Evolutionary conservation across 2,797 vertebrate genomes (phyloP).

Genomic region (Anguilla anguilla): DNA sequence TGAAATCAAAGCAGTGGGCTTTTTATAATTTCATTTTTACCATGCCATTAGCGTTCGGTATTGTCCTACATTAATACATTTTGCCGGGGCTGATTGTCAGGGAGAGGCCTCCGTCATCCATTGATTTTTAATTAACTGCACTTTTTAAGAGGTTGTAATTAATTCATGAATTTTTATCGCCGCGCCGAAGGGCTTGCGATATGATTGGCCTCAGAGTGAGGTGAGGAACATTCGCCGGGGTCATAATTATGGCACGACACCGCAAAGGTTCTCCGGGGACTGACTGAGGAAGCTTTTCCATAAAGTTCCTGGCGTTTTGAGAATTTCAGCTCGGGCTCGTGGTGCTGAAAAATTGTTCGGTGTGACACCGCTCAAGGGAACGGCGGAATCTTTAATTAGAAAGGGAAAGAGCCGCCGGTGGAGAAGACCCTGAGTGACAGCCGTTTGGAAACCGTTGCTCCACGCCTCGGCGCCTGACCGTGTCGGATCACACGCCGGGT

Average conservation of each 20-base stretch:
- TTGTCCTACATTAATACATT: not conserved
- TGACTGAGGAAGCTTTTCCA: not conserved
- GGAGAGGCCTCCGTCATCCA: not conserved
- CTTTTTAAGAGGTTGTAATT: not conserved
- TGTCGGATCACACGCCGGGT: too few species aligned
- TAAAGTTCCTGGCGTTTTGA: not conserved
- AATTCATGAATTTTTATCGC: not conserved
- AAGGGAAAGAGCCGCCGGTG: not conserved
- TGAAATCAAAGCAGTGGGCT: not conserved
- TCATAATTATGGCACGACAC: not conserved
- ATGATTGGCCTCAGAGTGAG: not conserved
- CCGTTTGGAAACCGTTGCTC: too few species aligned
- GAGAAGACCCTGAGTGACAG: too few species aligned
- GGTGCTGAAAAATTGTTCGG: not conserved
- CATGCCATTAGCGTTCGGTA: not conserved
- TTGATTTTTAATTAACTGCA: slow-evolving; percentile 8
- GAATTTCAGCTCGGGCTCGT: not conserved
- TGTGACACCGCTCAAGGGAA: not conserved
- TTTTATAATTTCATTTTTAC: not conserved
- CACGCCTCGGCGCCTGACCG: too few species aligned
- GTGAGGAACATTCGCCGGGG: not conserved
- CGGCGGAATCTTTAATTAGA: not conserved
- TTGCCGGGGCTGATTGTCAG: not conserved
- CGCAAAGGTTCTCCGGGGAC: not conserved
- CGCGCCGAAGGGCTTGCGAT: not conserved